phyloP scores from a whole-genome alignment of 1,140 invertebrate species.

The Pentalonia nigronervosa region DNA sequence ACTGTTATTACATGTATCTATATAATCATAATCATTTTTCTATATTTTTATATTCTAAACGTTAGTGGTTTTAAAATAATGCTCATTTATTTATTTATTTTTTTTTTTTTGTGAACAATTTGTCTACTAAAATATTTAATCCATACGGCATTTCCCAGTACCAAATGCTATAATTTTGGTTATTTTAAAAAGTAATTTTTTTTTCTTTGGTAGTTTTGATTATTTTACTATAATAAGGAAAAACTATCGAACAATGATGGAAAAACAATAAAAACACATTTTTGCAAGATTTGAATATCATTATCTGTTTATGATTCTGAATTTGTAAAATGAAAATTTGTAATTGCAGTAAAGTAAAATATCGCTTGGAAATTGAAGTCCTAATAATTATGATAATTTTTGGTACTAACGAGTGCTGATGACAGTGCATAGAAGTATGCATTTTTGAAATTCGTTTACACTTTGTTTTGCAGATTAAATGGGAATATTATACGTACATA shows the following conservation, averaged over 20 bases:
- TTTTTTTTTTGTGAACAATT: background rate
- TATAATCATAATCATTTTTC: background rate
- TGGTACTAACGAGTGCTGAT: background rate
- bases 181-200: background rate
- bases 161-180: background rate
- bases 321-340: background rate
- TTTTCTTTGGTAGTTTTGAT: background rate
- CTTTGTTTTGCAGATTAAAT: background rate
- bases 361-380: background rate
- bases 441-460: background rate
- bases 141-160: background rate
- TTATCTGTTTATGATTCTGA: background rate
- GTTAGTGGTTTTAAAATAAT: background rate
- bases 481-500: background rate
- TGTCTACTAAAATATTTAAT: background rate
- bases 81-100: background rate
- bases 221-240: background rate
- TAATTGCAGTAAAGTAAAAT: background rate
- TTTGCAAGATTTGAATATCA: background rate
- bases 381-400: background rate
- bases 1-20: no score
- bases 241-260: background rate
- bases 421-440: background rate
- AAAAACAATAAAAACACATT: background rate
- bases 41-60: background rate